These are phyloP conservation scores for Unio pictorum DNA, from an alignment of 2,888 invertebrate species.

Conservation along the genomic window DNA sequence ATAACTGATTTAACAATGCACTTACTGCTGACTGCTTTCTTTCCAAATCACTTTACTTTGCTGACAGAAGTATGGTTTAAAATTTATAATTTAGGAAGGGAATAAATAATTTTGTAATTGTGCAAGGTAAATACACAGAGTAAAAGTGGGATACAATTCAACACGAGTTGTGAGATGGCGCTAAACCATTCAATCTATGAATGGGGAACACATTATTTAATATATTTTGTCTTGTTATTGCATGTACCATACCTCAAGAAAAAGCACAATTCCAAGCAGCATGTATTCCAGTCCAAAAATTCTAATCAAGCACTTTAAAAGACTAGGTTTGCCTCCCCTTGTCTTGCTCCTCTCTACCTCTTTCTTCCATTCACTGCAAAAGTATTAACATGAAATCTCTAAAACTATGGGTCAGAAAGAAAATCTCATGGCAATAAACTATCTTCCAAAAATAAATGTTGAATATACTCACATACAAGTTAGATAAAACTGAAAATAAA, in stretches of 20 bases:
- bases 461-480: too few species aligned
- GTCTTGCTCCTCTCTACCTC: constrained; percentile 76
- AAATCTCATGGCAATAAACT: background rate
- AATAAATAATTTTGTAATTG: too few species aligned
- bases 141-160: too few species aligned
- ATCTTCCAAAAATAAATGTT: too few species aligned
- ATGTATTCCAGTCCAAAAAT: constrained; percentile 73
- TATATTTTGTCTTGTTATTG: background rate
- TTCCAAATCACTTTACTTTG: too few species aligned
- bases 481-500: too few species aligned
- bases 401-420: background rate
- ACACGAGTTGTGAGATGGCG: background rate
- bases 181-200: background rate
- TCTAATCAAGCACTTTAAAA: constrained; percentile 72
- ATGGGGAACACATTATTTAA: background rate
- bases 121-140: too few species aligned
- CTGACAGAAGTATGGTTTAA: too few species aligned
- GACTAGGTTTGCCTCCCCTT: constrained; percentile 73
- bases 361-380: constrained; percentile 76
- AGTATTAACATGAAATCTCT: background rate
- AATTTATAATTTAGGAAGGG: too few species aligned
- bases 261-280: constrained; percentile 71
- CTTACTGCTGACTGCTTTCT: too few species aligned
- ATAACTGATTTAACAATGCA: too few species aligned
- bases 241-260: constrained; percentile 68